Conservation (phyloP, 2,113 vertebrate species). For the Bos indicus region DNA sequence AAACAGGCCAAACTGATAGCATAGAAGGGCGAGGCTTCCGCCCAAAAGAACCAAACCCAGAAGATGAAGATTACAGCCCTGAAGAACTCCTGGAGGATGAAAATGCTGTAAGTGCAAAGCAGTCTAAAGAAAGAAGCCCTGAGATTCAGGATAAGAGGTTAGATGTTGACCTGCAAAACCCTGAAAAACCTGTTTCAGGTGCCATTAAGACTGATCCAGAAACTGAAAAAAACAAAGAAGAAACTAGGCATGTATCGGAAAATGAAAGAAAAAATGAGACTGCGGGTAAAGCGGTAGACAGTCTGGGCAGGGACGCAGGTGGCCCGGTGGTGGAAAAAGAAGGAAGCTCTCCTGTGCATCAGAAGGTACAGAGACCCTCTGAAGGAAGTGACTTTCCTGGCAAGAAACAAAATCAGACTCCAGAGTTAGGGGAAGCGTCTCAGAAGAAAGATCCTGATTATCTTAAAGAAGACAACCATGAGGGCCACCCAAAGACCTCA, state of each 20-base stretch:
- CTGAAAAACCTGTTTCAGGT: not conserved
- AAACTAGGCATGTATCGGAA: constrained; percentile 1
- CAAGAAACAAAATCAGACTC: not conserved
- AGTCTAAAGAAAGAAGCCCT: constrained; percentile 43
- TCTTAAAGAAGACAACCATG: not conserved
- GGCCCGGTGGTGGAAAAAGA: not conserved
- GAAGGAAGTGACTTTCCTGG: not conserved
- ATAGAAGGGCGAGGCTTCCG: not conserved
- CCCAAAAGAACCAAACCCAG: not conserved
- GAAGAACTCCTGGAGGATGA: constrained; percentile 92
- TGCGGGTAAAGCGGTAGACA: accelerated
- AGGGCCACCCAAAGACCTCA: not conserved
- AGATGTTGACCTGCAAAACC: not conserved
- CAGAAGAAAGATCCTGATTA: not conserved
- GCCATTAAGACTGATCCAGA: not conserved
- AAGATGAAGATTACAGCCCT: constrained; percentile 26
- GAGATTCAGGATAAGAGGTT: not conserved
- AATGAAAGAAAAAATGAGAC: not conserved
- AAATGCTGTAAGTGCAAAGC: constrained; percentile 84
- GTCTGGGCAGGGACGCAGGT: not conserved
- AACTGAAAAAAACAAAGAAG: not conserved
- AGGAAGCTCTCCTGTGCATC: not conserved
- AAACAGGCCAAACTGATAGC: not conserved
- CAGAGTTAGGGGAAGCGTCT: not conserved
- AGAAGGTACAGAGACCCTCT: not conserved